Evolutionary conservation across 2,888 invertebrate genomes (phyloP), one percentile per base, ranked within the genome.

Genomic region (Morinoia aosen): DNA sequence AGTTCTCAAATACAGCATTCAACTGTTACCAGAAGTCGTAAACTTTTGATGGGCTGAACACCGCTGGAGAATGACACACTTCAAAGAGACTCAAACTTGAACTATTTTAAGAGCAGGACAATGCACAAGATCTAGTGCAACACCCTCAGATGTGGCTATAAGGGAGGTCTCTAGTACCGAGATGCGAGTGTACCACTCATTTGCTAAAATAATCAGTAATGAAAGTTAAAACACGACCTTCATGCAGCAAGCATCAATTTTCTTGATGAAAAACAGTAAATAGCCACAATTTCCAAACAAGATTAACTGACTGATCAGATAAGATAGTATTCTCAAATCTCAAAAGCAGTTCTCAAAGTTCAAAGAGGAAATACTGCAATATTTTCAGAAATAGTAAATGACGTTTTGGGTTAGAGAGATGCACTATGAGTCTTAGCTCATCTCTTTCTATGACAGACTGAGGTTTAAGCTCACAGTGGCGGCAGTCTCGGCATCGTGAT

Each of bases 401-500:
- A 48, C 12, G 16, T 8, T 16, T 61, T 12, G 61, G 12, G 4
- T 2, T 12, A 61, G 8, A 61, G 2, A 61, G 5, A 61, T 16
- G 61, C 61, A 61, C 61, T 0, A 61, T n/a, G n/a, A n/a, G n/a
- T n/a, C n/a, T n/a, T n/a, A n/a, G n/a, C n/a, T n/a, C n/a, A n/a
- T n/a, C n/a, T n/a, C n/a, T n/a, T n/a, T n/a, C n/a, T n/a, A n/a
- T 19, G 19, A 61, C 19, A 61, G 19, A 16, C 16, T 16, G 61
- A 61, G 61, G 8, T 1, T 2, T 2, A 1, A 76, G 93, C 97
- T 97, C 57, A 98, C 98, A 97, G 98, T 98, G 96, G 98, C 98
- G 0, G 98, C 98, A 96, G 98, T 98, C 90, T 98, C 98, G 97
- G 98, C 97, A 97, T 98, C 99, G 97, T 99, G 99, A 97, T 99